Percentiles rank a stretch among this genome's conserved stretches.
These are phyloP conservation scores for Agrenia bidenticulata DNA, from an alignment of 2,888 invertebrate genomes.

Conservation along the genomic window DNA sequence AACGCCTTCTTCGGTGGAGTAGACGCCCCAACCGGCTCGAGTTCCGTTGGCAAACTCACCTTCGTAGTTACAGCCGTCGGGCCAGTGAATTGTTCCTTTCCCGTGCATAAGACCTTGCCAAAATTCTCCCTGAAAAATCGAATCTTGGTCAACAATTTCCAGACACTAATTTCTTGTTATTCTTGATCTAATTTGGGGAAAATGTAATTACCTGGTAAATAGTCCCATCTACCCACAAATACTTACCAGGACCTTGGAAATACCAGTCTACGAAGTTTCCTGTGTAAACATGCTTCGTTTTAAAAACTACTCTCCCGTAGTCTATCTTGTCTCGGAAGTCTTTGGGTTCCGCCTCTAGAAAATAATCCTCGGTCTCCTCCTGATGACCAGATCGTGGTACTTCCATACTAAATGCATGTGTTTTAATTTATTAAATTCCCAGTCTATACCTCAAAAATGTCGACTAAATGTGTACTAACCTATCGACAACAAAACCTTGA, in stretches of 20 bases:
- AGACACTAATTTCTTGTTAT: not conserved
- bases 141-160: not conserved
- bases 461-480: too few species aligned
- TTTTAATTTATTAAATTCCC: too few species aligned
- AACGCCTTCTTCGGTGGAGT: slow-evolving; percentile 35
- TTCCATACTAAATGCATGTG: slow-evolving; percentile 21
- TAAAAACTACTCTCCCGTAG: slow-evolving; percentile 48
- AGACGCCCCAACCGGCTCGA: slow-evolving; percentile 43
- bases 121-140: slow-evolving; percentile 47
- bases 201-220: slow-evolving; percentile 41
- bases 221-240: slow-evolving; percentile 47
- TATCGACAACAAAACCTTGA: slow-evolving; percentile 44
- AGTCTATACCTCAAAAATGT: too few species aligned
- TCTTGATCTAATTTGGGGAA: not conserved
- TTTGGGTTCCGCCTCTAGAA: slow-evolving; percentile 42
- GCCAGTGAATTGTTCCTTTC: slow-evolving; percentile 40
- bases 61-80: slow-evolving; percentile 44
- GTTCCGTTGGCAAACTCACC: slow-evolving; percentile 43
- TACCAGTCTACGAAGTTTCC: slow-evolving; percentile 49
- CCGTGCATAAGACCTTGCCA: slow-evolving; percentile 44
- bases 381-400: slow-evolving; percentile 20
- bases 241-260: slow-evolving; percentile 48
- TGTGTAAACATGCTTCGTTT: slow-evolving; percentile 49
- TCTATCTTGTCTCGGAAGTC: slow-evolving; percentile 39
- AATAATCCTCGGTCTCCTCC: slow-evolving; percentile 19